These are phyloP conservation scores for Drosophila falleni DNA, from an alignment of 2,888 invertebrate genomes.

Conservation along the genomic window DNA sequence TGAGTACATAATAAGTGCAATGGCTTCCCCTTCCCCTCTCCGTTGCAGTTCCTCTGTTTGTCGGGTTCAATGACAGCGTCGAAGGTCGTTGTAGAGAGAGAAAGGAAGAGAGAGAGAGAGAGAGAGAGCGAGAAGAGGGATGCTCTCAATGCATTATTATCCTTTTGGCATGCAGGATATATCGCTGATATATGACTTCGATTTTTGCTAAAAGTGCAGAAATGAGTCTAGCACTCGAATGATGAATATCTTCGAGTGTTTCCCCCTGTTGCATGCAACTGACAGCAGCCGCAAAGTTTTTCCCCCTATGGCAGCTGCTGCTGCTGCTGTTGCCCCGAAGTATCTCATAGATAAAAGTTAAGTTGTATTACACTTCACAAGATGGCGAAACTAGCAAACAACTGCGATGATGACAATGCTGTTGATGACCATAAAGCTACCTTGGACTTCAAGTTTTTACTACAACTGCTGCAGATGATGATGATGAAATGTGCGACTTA, in stretches of 20 bases:
- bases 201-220: conserved; percentile 44
- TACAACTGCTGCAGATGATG: not conserved
- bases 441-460: conserved; percentile 3
- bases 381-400: conserved; percentile 28
- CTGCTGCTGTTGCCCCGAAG: conserved; percentile 48
- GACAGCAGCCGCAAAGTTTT: conserved; percentile 2
- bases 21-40: conserved; percentile 28
- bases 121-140: conserved; percentile 27
- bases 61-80: conserved; percentile 74
- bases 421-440: conserved; percentile 5
- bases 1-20: conserved; percentile 64
- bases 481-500: conserved; percentile 15
- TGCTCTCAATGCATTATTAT: conserved; percentile 42
- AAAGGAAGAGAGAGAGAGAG: conserved; percentile 9
- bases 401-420: conserved; percentile 33
- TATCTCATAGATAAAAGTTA: conserved; percentile 72
- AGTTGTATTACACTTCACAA: conserved; percentile 22
- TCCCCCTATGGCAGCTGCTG: conserved; percentile 22
- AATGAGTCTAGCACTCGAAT: conserved; percentile 28
- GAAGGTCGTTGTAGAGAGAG: conserved; percentile 58
- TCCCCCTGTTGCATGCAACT: conserved; percentile 46
- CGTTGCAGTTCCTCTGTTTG: conserved; percentile 57
- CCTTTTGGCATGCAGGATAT: conserved; percentile 65
- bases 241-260: conserved; percentile 48
- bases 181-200: conserved; percentile 70